Evolutionary conservation across 2,113 vertebrate species (phyloP).

Genomic region (Rousettus leschenaultii): DNA sequence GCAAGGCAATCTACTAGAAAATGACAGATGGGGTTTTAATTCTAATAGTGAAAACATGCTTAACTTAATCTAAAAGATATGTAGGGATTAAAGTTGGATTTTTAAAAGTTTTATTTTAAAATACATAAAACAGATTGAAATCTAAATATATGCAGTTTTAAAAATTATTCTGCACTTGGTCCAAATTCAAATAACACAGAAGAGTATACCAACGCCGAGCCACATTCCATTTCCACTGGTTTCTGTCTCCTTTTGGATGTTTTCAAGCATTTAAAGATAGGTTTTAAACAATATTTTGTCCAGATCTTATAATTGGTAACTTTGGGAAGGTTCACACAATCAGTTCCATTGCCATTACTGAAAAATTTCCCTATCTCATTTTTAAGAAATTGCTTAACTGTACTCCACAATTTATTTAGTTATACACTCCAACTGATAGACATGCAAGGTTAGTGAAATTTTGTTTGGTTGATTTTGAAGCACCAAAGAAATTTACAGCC

Average conservation of each 20-base stretch:
- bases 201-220: not conserved
- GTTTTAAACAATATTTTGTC: not conserved
- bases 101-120: slow-evolving; percentile 1
- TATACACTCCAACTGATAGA: not conserved
- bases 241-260: not conserved
- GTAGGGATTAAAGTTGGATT: not conserved
- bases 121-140: not conserved
- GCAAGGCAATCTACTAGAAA: not conserved
- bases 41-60: not conserved
- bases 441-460: not conserved
- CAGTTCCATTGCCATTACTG: not conserved
- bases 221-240: not conserved
- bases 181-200: not conserved
- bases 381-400: not conserved
- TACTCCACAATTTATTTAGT: not conserved
- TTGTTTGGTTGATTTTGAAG: not conserved
- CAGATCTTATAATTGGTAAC: not conserved
- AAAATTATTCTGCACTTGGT: not conserved
- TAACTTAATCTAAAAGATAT: not conserved
- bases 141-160: not conserved
- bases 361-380: not conserved
- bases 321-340: not conserved
- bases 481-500: not conserved
- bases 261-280: not conserved
- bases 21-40: not conserved